Base-by-base conservation (phyloP, 2,888 invertebrate species). In the Polyploca ridens region DNA sequence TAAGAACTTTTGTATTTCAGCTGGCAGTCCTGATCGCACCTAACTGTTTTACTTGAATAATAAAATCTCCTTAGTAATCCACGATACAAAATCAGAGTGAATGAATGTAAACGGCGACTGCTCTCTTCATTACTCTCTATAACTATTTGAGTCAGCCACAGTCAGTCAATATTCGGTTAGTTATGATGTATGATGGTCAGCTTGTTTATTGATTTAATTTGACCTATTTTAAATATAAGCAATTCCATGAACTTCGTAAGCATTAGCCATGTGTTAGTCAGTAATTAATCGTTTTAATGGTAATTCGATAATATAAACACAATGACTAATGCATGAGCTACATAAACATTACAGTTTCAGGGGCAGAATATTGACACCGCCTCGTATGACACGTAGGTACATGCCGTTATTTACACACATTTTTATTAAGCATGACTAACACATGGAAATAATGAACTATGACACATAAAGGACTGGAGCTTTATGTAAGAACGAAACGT, bases 401-500 rank as follows among this genome's bases (percentile, higher is more conserved):
- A 27, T 27, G 2, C 73, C 63, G 76, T 79, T 79, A 81, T 78
- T 76, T 72, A 76, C 75, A 66, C 69, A 76, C 68, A 73, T 66
- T 71, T 44, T 72, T 70, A 64, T 63, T 66, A 69, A 62, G 65
- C 19, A 68, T 82, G 78, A 80, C 70, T 80, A 82, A 83, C 70
- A 65, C 66, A 33, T 62, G 69, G 66, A 69, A 65, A 61, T 61
- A 61, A 65, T 69, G 65, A 72, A 70, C 73, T 72, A 65, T 77
- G 72, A 71, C 77, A 77, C 72, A 75, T 66, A 75, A 74, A 77
- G 69, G 72, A 66, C 63, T 69, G 62, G 10, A 66, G 64, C 62
- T 68, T 74, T 72, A 75, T 69, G 69, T 75, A 72, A 73, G 41
- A 16, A 19, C 54, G 62, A 62, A 64, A 62, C 35, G 33, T 58